phyloP scores from a whole-genome alignment of 2,113 vertebrate genomes.

The Speoplatyrhinus poulsoni region DNA sequence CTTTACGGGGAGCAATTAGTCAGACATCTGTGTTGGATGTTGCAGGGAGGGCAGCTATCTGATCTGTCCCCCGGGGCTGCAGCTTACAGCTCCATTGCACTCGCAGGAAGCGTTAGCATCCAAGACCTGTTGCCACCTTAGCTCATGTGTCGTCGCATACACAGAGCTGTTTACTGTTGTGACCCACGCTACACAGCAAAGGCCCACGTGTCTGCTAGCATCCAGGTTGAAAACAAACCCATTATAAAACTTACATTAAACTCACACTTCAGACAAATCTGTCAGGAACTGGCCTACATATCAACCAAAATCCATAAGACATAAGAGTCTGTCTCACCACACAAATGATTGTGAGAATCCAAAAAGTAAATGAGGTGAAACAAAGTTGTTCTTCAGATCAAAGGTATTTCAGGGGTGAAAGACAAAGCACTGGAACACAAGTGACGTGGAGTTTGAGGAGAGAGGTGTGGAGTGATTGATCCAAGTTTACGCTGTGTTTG shows the following conservation, averaged over 20 bases:
- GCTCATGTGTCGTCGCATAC: slow-evolving; percentile 3
- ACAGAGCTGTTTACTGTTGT: slow-evolving; percentile 17
- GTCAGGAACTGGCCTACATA: slow-evolving; percentile 7
- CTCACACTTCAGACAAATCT: slow-evolving; percentile 10
- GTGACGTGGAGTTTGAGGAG: not conserved
- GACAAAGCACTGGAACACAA: not conserved
- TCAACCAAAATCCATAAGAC: not conserved
- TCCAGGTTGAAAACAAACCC: slow-evolving; percentile 7
- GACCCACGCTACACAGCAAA: slow-evolving; percentile 2
- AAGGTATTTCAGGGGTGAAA: slow-evolving; percentile 6
- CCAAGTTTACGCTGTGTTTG: slow-evolving; percentile 61
- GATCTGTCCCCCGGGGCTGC: slow-evolving; percentile 44
- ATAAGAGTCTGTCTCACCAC: slow-evolving; percentile 4
- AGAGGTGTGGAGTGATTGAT: slow-evolving; percentile 37
- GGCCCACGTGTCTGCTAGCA: not conserved
- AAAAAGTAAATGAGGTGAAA: slow-evolving; percentile 3
- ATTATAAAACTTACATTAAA: not conserved
- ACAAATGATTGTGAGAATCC: not conserved
- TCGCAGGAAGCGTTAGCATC: slow-evolving; percentile 40
- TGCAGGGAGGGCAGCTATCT: slow-evolving; percentile 34
- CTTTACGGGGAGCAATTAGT: slow-evolving; percentile 66
- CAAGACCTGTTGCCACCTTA: slow-evolving; percentile 12
- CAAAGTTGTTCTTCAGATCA: too few species aligned
- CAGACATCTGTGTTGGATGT: slow-evolving; percentile 68
- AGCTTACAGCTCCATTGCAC: slow-evolving; percentile 46